Base-by-base conservation (phyloP, 2,113 vertebrate genomes). In the Bubo bubo region DNA sequence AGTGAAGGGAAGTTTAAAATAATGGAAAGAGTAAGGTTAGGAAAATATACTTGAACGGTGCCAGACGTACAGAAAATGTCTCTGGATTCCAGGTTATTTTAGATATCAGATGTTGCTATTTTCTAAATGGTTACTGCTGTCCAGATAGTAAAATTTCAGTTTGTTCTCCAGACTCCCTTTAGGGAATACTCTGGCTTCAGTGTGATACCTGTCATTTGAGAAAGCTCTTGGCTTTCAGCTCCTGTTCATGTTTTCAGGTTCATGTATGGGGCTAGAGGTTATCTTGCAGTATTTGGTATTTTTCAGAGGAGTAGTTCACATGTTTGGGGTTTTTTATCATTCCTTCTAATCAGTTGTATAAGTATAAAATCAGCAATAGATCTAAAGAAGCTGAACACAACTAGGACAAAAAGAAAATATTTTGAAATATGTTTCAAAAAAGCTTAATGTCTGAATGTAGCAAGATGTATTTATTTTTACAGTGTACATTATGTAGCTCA, bases 111-210 rank as follows among this genome's bases (percentile, higher is more conserved):
- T 37, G 58, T 47, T 94, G 37, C 32, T 87, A 39, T 81, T 90
- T 92, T 68, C 59, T 79, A 84, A 80, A 80, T 87, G 12, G 91
- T 74, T 95, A 63, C 64, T 79, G 18, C 35, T 89, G 50, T 89
- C 71, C 70, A 56, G n/a, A 81, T 86, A 91, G 86, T 53, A 86
- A 81, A 82, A 86, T 41, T 70, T 82, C 62, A 70, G 39, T 88
- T 87, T 87, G 47, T 49, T 82, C 91, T 84, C 59, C 60, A 90
- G 75, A 71, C 64, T 85, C 39, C 9, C 23, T 74, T 85, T 43
- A 84, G 53, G 39, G 63, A 83, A 76, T 53, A 85, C n/a, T 53
- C n/a, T 60, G 37, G 23, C 43, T 90, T 76, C 8, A 4, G 43
- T 73, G 74, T 81, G 59, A 45, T 28, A 66, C 43, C 59, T 92